Percentiles rank a stretch among this genome's conserved stretches.
Conservation (phyloP, 2,797 vertebrate species). For the Peromyscus melanophrys region DNA sequence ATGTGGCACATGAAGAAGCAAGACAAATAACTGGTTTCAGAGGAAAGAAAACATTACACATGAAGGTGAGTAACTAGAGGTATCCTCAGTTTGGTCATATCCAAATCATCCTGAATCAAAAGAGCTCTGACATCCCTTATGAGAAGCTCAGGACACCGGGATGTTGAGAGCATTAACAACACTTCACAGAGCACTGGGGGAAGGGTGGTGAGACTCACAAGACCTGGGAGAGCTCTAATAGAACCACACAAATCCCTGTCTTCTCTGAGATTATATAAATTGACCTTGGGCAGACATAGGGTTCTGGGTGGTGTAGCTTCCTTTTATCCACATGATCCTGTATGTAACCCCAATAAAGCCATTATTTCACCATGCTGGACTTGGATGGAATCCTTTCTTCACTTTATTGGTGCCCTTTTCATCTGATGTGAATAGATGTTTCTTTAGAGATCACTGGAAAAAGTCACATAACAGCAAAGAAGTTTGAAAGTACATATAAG, state of each 20-base stretch:
- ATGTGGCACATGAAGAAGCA: not conserved
- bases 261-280: not conserved
- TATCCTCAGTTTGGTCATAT: not conserved
- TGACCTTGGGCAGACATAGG: not conserved
- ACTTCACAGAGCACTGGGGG: not conserved
- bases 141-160: not conserved
- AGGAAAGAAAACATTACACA: not conserved
- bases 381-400: not conserved
- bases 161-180: not conserved
- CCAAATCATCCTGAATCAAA: not conserved
- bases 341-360: not conserved
- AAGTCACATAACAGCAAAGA: not conserved
- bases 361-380: not conserved
- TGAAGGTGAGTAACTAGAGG: not conserved
- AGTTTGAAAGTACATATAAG: not conserved
- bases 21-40: not conserved
- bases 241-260: not conserved
- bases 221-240: not conserved
- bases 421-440: not conserved
- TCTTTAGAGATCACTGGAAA: not conserved
- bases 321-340: not conserved
- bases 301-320: not conserved
- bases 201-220: not conserved
- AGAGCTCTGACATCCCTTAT: not conserved
- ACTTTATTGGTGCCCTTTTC: not conserved